These are phyloP conservation scores for Physeter macrocephalus DNA, from an alignment of 2,113 vertebrate species.

Conservation along the genomic window DNA sequence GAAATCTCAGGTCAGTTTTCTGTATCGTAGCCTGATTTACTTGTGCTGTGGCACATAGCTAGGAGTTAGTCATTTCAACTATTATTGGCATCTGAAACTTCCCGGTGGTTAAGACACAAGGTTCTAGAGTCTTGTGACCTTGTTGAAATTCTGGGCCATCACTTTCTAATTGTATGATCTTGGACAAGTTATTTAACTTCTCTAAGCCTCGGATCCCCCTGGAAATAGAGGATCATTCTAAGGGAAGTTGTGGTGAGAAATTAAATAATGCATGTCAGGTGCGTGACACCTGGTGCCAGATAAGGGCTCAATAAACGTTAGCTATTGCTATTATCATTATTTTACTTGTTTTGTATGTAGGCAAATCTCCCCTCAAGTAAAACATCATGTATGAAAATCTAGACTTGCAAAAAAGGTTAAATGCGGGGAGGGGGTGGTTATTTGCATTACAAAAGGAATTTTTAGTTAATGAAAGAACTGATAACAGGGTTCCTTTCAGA, in stretches of 20 bases:
- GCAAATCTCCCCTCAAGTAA: conserved; percentile 25
- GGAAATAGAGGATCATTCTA: background rate
- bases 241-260: conserved; percentile 15
- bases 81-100: background rate
- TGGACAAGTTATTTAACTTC: background rate
- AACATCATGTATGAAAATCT: conserved; percentile 15
- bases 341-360: conserved; percentile 8
- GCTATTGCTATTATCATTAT: background rate
- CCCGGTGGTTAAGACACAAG: background rate
- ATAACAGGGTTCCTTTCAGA: conserved; percentile 8
- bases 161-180: background rate
- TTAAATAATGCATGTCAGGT: conserved; percentile 7
- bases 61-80: background rate
- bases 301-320: background rate
- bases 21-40: background rate
- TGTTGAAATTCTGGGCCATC: background rate
- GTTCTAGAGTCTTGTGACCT: background rate
- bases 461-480: conserved; percentile 37
- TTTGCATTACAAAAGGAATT: background rate
- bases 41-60: background rate
- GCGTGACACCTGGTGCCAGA: background rate
- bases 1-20: background rate
- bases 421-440: background rate
- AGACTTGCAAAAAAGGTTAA: background rate
- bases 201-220: background rate